phyloP scores from a whole-genome alignment of 2,797 vertebrate genomes.

The Dallia pectoralis region DNA sequence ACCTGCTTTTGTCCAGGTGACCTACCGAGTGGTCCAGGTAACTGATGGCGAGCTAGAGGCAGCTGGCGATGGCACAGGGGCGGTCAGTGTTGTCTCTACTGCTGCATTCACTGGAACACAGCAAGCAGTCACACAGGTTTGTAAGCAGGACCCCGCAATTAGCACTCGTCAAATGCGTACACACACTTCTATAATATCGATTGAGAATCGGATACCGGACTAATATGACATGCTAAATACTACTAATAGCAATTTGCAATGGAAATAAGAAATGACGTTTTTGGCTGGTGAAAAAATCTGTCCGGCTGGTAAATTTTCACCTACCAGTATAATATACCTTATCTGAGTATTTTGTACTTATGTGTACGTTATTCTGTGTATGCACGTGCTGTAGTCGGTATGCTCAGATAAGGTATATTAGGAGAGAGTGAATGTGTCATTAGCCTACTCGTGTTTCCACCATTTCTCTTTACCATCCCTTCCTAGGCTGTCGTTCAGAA shows the following conservation, averaged over 20 bases:
- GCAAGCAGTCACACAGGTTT: conserved; percentile 88
- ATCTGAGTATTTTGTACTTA: no score
- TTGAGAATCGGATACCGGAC: no score
- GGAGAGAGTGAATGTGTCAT: background rate
- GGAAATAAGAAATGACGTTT: no score
- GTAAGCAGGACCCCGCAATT: no score
- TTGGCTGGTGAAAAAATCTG: no score
- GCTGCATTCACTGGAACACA: conserved; percentile 82
- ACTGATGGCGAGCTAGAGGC: conserved; percentile 86
- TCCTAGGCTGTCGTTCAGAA: conserved; percentile 92
- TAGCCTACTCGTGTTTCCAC: background rate
- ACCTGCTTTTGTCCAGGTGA: conserved; percentile 75
- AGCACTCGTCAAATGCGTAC: no score
- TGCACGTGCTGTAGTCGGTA: background rate
- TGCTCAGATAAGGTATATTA: background rate
- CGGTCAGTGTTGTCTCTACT: conserved; percentile 87
- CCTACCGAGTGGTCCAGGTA: conserved; percentile 90
- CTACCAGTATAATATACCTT: no score
- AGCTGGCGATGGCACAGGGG: conserved; percentile 76
- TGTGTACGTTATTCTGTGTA: background rate
- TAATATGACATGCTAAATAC: no score
- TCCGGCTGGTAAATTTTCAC: no score
- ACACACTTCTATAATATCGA: no score
- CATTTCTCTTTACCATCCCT: background rate
- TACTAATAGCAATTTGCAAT: no score